phyloP scores from a whole-genome alignment of 1,140 invertebrate species.

The Ditylenchus dipsaci region DNA sequence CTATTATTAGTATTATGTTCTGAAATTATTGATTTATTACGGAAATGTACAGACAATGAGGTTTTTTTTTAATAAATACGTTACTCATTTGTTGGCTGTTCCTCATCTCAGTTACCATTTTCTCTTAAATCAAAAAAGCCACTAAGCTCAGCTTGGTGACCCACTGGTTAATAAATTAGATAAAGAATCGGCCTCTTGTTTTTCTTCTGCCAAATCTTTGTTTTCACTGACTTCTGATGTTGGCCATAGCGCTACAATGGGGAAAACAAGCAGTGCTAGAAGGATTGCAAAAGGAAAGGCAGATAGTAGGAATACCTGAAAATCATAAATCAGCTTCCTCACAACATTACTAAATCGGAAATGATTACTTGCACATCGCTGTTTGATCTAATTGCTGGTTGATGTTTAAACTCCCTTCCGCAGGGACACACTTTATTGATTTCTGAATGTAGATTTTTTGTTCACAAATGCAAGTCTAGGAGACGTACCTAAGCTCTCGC shows the following conservation, averaged over 20 bases:
- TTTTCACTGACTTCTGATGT: background rate
- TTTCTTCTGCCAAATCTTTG: background rate
- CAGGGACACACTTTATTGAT: background rate
- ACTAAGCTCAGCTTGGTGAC: too few relatives aligned
- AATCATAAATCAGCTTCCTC: background rate
- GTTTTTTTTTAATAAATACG: too few relatives aligned
- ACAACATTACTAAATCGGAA: background rate
- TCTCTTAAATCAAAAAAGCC: too few relatives aligned
- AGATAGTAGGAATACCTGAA: constrained; percentile 1
- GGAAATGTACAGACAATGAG: too few relatives aligned
- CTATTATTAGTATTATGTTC: too few relatives aligned
- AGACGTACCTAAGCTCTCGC: background rate
- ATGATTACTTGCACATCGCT: background rate
- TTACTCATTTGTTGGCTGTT: too few relatives aligned
- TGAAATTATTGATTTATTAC: too few relatives aligned
- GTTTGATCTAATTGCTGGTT: background rate
- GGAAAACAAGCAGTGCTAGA: background rate
- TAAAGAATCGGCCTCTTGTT: background rate
- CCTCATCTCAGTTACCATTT: too few relatives aligned
- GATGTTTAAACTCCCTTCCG: background rate
- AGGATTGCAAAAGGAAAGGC: background rate
- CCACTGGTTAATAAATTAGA: too few relatives aligned
- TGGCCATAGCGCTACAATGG: background rate
- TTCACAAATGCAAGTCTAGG: background rate
- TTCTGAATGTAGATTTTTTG: background rate